Evolutionary conservation across 2,113 vertebrate genomes (phyloP), one percentile per base, ranked within the genome.

Genomic region (Toxotes jaculatrix): DNA sequence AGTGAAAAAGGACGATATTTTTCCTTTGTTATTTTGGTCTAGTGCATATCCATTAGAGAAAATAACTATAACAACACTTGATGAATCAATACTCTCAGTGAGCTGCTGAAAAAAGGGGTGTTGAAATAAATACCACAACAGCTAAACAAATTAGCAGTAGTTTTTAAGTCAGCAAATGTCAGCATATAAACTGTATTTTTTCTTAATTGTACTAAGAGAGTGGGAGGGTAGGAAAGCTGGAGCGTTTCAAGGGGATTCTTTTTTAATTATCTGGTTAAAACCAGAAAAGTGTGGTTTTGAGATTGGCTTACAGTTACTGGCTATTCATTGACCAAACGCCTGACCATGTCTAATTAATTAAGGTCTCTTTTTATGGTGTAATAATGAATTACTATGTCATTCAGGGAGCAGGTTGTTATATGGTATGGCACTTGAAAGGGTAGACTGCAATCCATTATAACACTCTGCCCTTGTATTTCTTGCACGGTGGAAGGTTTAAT

Each of bases 21-120:
- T 38, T 17, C 34, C 14, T 67, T 79, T 51, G 49, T 74, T 82
- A 51, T 74, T 76, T 85, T 36, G 64, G 51, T 60, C 49, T 61
- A 19, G 47, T 72, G 74, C 47, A 36, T 70, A 80, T 70, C 73
- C 71, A 76, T 85, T 85, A 79, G 57, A 86, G 74, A 77, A 81
- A 86, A 79, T 68, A 45, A 83, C 53, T 60, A 51, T 34, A 74
- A 56, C 63, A 60, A 47, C 77, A 23, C 42, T 43, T 49, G 43
- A 38, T 73, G 60, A 76, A 79, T 81, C 59, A 77, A 51, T 81
- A 65, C 45, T 76, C 63, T 68, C 40, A 49, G 19, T 49, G 59
- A 61, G 65, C 34, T 69, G 38, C 31, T 68, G 43, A 27, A 77
- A 53, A 45, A 57, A 62, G 42, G 21, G 0, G 12, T n/a, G 36